Base-by-base conservation (phyloP, 2,797 vertebrate genomes). In the Denticeps clupeoides region DNA sequence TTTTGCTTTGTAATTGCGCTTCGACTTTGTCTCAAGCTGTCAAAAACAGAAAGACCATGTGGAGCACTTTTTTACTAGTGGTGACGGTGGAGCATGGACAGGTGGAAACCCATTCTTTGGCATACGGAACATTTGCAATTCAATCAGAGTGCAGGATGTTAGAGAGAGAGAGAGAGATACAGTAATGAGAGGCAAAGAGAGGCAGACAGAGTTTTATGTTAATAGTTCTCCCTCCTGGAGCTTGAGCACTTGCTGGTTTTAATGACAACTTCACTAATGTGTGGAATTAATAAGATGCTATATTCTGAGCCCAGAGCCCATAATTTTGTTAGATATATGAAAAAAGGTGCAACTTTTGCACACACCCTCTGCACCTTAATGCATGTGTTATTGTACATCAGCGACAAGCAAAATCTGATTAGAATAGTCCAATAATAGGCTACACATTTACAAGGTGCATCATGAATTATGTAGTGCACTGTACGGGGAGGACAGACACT, bases 101-200 rank as follows among this genome's bases (percentile, higher is more conserved):
- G 45, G 68, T 68, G 60, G 62, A 65, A 62, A 65, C 62, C 60
- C 56, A 59, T 65, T 55, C 6, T 8, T 33, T 44, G 37, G 43
- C 46, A 58, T 38, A 53, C 51, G 37, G 41, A 47, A 24, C 37
- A 66, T 64, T 58, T 62, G 64, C 62, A 64, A 64, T 62, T 69
- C 56, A 58, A 54, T 62, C 28, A 56, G 48, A 25, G 27, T 44
- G 38, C 32, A 50, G 48, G 24, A 52, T 40, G 55, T 62, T 24
- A 47, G 41, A 45, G 23, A 41, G 45, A 16, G 16, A 42, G 48
- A 25, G 41, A 44, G 13, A 44, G 31, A 15, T 23, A 24, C 16
- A 47, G 31, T 47, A 31, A 32, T 3, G 23, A 22, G 45, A 35
- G 22, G 10, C 11, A 37, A 47, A 23, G 45, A 58, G 41, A 58